These are phyloP conservation scores for Anas bernieri DNA, from an alignment of 2,797 vertebrate genomes.

Conservation along the genomic window DNA sequence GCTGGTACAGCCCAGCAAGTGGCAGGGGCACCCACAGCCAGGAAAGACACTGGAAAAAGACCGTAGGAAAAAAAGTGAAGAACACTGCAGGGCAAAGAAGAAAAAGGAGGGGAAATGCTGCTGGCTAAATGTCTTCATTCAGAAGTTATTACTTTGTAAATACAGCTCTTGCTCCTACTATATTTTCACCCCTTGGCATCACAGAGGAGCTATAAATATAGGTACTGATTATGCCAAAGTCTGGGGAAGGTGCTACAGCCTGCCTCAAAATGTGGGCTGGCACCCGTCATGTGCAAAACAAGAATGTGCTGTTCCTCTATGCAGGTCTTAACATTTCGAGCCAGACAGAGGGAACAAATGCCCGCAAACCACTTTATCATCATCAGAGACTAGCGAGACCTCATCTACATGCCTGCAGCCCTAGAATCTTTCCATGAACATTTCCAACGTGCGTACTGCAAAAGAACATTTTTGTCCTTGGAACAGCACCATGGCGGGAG, in stretches of 20 bases:
- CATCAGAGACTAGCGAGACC: neutral
- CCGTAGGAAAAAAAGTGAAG: neutral
- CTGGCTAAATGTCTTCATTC: neutral
- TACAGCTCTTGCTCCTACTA: neutral
- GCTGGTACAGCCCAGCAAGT: neutral
- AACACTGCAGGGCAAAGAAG: neutral
- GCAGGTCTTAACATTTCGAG: neutral
- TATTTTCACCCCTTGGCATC: slow-evolving; percentile 19
- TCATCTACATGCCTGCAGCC: neutral
- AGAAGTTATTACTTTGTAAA: slow-evolving; percentile 19
- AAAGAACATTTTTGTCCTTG: slow-evolving; percentile 19
- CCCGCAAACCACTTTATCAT: slow-evolving; percentile 28
- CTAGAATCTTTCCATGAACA: slow-evolving; percentile 1
- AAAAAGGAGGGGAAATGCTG: neutral
- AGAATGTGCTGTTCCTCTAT: slow-evolving; percentile 23
- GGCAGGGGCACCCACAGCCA: neutral
- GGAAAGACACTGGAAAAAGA: neutral
- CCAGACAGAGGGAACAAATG: slow-evolving; percentile 17
- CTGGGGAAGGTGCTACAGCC: slow-evolving; percentile 21
- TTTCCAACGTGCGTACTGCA: slow-evolving; percentile 1
- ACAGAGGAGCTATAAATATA: slow-evolving; percentile 9
- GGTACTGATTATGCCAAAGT: neutral
- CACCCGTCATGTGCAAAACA: neutral
- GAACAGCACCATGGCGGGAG: neutral
- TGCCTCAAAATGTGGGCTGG: neutral